Evolutionary conservation across 2,888 invertebrate species (phyloP).

Genomic region (Tachina fera): DNA sequence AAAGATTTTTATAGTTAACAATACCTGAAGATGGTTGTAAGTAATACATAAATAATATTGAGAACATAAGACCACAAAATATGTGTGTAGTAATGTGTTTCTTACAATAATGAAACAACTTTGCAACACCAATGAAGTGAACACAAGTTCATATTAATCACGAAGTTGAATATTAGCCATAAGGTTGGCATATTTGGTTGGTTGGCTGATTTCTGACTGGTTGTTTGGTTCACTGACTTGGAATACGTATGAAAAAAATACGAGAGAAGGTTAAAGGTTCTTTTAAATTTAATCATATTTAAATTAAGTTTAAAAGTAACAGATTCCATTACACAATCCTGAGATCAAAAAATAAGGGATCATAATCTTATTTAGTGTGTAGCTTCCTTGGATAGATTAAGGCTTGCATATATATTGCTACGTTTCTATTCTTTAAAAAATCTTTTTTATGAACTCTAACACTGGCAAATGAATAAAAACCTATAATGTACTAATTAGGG

Average conservation of each 20-base stretch:
- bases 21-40: slow-evolving; percentile 1
- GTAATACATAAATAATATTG: slow-evolving; percentile 57
- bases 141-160: slow-evolving; percentile 12
- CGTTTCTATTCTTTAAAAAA: too few relatives aligned
- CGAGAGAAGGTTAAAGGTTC: neutral
- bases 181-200: slow-evolving; percentile 15
- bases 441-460: too few relatives aligned
- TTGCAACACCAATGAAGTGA: slow-evolving; percentile 31
- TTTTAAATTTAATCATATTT: too few relatives aligned
- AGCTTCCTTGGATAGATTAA: too few relatives aligned
- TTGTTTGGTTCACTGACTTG: slow-evolving; percentile 16
- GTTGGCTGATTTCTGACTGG: slow-evolving; percentile 36
- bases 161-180: slow-evolving; percentile 16
- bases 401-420: too few relatives aligned
- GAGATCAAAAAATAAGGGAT: too few relatives aligned
- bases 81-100: neutral
- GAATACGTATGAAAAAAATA: slow-evolving; percentile 37
- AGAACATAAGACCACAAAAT: neutral
- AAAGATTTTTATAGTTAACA: slow-evolving; percentile 35
- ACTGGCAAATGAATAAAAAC: too few relatives aligned
- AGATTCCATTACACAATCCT: too few relatives aligned
- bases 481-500: too few relatives aligned
- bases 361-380: too few relatives aligned
- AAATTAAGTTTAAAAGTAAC: too few relatives aligned
- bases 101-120: slow-evolving; percentile 17